A percentile compares a stretch with the other conserved stretches of the same genome.
Evolutionary conservation across 2,888 invertebrate species (phyloP).

Genomic region (Escarpia spicata): DNA sequence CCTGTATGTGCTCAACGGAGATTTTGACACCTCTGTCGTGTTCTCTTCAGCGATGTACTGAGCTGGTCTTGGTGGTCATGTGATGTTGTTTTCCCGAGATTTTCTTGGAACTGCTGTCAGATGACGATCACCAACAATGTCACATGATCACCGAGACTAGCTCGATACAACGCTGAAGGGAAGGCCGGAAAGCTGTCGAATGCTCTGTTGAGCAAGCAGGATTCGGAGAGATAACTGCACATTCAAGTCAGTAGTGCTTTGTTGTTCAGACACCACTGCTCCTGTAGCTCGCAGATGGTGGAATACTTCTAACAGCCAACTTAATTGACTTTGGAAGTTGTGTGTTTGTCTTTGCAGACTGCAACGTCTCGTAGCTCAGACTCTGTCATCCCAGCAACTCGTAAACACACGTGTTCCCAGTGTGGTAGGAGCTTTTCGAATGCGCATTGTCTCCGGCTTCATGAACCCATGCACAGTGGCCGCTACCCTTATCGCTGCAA

Average conservation of each 20-base stretch:
- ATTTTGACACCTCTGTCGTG: too few relatives aligned
- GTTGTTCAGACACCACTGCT: neutral
- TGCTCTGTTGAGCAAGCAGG: too few relatives aligned
- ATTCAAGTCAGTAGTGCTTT: neutral
- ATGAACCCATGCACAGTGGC: neutral
- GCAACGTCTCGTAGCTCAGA: neutral
- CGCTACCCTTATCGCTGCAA: neutral
- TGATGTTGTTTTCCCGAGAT: too few relatives aligned
- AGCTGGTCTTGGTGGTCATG: too few relatives aligned
- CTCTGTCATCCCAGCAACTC: neutral
- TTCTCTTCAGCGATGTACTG: too few relatives aligned
- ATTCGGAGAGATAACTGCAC: too few relatives aligned
- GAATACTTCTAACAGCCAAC: neutral
- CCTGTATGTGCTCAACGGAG: too few relatives aligned
- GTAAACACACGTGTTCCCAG: neutral
- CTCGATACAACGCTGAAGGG: too few relatives aligned
- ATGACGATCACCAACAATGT: too few relatives aligned
- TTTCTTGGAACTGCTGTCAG: too few relatives aligned
- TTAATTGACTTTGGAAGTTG: neutral
- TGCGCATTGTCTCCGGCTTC: neutral
- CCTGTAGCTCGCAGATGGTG: neutral
- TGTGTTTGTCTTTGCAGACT: slow-evolving; percentile 11
- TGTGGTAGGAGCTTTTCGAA: neutral
- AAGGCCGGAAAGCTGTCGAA: too few relatives aligned
- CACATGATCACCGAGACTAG: too few relatives aligned